Conservation (phyloP, 2,797 vertebrate genomes). For the Aldrovandia affinis region DNA sequence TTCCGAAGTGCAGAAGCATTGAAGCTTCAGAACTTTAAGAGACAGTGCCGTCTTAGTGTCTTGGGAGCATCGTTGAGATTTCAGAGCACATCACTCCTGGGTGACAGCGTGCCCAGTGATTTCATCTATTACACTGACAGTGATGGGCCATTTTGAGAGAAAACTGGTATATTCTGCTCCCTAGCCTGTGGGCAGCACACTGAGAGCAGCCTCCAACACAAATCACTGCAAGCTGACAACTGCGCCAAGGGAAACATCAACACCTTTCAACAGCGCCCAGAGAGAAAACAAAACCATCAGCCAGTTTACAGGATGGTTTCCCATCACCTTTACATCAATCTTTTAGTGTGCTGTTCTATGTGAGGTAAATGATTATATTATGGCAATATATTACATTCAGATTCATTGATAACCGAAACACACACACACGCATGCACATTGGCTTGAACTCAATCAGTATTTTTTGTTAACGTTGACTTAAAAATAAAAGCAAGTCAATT, state of each 20-base stretch:
- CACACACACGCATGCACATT: slow-evolving; percentile 36
- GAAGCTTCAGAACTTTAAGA: background rate
- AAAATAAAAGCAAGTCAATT: no score
- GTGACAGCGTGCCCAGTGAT: slow-evolving; percentile 35
- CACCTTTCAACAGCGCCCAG: slow-evolving; percentile 41
- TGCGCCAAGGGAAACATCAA: slow-evolving; percentile 29
- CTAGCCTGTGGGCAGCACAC: slow-evolving; percentile 15
- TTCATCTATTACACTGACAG: slow-evolving; percentile 45
- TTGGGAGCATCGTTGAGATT: background rate
- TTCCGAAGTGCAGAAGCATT: background rate
- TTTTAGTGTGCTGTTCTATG: slow-evolving; percentile 41
- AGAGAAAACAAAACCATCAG: slow-evolving; percentile 1
- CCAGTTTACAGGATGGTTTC: background rate
- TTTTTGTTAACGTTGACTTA: no score
- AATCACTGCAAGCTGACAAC: slow-evolving; percentile 38
- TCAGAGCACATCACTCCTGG: slow-evolving; percentile 50
- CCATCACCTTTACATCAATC: background rate
- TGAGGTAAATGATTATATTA: slow-evolving; percentile 29
- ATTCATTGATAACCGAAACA: slow-evolving; percentile 12
- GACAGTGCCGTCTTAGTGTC: background rate
- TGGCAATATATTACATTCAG: slow-evolving; percentile 49
- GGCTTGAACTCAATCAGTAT: no score
- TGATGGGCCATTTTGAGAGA: slow-evolving; percentile 29
- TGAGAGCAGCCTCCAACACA: slow-evolving; percentile 3
- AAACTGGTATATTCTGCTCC: slow-evolving; percentile 29